Conservation (phyloP, 2,797 vertebrate genomes). For the Protosalanx chinensis region DNA sequence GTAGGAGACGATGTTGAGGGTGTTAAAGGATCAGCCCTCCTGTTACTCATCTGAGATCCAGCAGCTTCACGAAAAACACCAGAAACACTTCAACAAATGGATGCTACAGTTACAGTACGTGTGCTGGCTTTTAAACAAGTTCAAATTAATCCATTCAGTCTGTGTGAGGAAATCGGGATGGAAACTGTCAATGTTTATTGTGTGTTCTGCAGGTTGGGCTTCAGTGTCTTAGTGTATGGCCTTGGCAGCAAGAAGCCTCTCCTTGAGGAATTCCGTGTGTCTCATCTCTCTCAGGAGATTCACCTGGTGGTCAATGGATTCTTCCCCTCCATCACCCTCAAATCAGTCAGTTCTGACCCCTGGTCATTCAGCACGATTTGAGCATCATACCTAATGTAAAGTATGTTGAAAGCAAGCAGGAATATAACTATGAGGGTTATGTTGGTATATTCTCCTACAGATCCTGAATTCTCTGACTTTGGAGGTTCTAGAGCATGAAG, state of each 20-base stretch:
- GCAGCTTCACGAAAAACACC: slow-evolving; percentile 79
- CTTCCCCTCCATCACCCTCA: slow-evolving; percentile 93
- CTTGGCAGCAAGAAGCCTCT: slow-evolving; percentile 91
- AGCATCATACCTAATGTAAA: neutral
- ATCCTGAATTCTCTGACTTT: slow-evolving; percentile 89
- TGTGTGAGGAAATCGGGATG: neutral
- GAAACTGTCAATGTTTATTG: slow-evolving; percentile 78
- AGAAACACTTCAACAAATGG: slow-evolving; percentile 89
- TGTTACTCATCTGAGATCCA: slow-evolving; percentile 82
- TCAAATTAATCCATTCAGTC: neutral
- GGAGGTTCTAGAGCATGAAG: slow-evolving; percentile 82
- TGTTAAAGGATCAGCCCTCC: slow-evolving; percentile 78
- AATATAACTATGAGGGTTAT: neutral
- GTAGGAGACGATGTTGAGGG: slow-evolving; percentile 80
- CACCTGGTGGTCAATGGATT: slow-evolving; percentile 96
- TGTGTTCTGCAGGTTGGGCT: slow-evolving; percentile 12
- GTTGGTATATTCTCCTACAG: slow-evolving; percentile 59
- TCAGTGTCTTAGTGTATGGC: slow-evolving; percentile 91
- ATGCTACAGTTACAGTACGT: slow-evolving; percentile 91
- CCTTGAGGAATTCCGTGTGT: slow-evolving; percentile 86
- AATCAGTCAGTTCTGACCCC: slow-evolving; percentile 75
- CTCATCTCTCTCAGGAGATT: slow-evolving; percentile 76
- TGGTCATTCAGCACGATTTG: neutral
- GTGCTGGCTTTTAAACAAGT: neutral
- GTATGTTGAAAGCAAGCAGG: neutral